Evolutionary conservation across 1,140 invertebrate species (phyloP), one percentile per base, ranked within the genome.

Genomic region (Acromyrmex echinatior): DNA sequence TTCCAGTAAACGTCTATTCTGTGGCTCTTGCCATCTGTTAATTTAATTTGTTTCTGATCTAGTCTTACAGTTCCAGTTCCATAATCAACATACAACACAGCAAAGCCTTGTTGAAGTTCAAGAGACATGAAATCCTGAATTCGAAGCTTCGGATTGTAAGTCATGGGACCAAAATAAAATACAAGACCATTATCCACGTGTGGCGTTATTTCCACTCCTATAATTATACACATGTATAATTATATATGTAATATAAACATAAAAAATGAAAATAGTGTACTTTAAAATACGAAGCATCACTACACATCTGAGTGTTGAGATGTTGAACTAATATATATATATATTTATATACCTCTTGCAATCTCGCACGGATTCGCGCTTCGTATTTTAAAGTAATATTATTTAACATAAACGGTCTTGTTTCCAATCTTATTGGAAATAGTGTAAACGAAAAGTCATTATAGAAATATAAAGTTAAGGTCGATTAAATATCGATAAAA

Each of bases 71-170:
- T 98, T 2, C 98, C 98, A 0, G 97, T 97, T 4, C 99, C 99
- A 95, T 99, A 99, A 95, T 99, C 98, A 16, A 99, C 96, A 21
- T 98, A 96, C 0, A 99, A 95, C 0, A 98, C 96, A 0, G 98
- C 98, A 92, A 96, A 98, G 16, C 99, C 98, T 79, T 98, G 96
- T n/a, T 96, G 95, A 35, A 99, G 94, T 94, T 99, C 98, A 60
- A 99, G 91, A 0, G 98, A 97, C 95, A 99, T 97, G 93, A 99
- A 99, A 96, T 99, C 99, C 96, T 96, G 96, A 51, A 98, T 95
- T 66, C 96, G 94, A 25, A 97, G 93, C 76, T 96, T 93, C 0
- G 96, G 94, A 91, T 96, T 97, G 73, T 96, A 96, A 85, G 92
- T 96, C 80, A 98, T 96, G 0, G 99, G 99, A 21, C 99, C 99